phyloP scores from a whole-genome alignment of 2,888 invertebrate species.

The Eupithecia pulchellata region DNA sequence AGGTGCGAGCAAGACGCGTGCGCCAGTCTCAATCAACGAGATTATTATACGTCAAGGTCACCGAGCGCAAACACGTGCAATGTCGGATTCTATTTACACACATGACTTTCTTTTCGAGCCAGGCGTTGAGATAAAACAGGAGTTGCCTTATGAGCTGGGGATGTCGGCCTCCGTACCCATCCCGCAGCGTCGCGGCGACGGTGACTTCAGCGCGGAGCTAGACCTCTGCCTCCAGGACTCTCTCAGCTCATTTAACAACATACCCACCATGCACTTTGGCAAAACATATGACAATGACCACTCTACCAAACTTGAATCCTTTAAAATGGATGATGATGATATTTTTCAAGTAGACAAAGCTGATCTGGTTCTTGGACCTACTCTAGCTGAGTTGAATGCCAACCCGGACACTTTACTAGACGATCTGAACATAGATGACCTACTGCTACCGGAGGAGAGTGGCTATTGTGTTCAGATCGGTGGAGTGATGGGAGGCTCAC shows the following conservation, averaged over 20 bases:
- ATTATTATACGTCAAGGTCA: constrained; percentile 83
- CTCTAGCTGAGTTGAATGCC: constrained; percentile 93
- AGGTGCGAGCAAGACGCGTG: constrained; percentile 77
- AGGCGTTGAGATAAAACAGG: constrained; percentile 87
- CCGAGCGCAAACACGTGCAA: constrained; percentile 82
- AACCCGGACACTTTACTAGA: constrained; percentile 93
- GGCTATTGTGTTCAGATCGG: constrained; percentile 83
- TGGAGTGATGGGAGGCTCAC: constrained; percentile 77
- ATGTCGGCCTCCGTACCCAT: constrained; percentile 88
- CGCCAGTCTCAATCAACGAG: constrained; percentile 81
- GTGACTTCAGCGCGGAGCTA: constrained; percentile 84
- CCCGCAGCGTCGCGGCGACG: constrained; percentile 82
- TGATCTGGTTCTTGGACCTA: constrained; percentile 93
- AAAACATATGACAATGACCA: constrained; percentile 75
- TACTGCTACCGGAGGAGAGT: constrained; percentile 90
- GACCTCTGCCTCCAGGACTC: constrained; percentile 84
- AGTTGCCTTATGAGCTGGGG: constrained; percentile 79
- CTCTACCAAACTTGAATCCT: constrained; percentile 84
- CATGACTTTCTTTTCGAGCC: constrained; percentile 87
- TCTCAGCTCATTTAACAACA: constrained; percentile 73
- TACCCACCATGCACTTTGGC: constrained; percentile 71
- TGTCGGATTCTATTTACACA: constrained; percentile 87
- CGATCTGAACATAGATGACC: constrained; percentile 94
- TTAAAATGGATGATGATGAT: constrained; percentile 94
- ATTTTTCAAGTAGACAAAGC: constrained; percentile 95